phyloP scores from a whole-genome alignment of 2,113 vertebrate species.

The Falcunculus frontatus region DNA sequence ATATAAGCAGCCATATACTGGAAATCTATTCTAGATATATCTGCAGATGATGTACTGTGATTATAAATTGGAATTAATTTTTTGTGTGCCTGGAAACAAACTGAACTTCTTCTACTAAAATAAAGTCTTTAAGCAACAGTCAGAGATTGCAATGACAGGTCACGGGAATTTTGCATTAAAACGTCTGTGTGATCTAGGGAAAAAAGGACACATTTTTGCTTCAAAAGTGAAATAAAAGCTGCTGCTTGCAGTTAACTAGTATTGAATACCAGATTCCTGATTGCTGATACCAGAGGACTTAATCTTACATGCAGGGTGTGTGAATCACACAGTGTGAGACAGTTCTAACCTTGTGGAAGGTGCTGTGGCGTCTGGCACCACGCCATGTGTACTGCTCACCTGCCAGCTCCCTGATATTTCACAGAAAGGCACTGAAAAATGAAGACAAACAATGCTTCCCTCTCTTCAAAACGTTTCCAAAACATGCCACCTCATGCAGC shows the following conservation, averaged over 20 bases:
- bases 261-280: not conserved
- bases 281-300: not conserved
- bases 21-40: not conserved
- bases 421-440: not conserved
- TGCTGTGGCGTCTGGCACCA: not conserved
- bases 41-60: not conserved
- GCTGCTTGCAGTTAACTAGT: not conserved
- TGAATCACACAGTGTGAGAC: not conserved
- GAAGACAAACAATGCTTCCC: not conserved
- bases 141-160: not conserved
- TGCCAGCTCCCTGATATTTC: not conserved
- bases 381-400: not conserved
- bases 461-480: not conserved
- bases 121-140: not conserved
- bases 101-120: not conserved
- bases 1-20: not conserved
- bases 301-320: not conserved
- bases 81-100: not conserved
- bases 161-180: not conserved
- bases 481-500: not conserved
- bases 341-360: not conserved
- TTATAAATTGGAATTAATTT: not conserved
- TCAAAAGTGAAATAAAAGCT: not conserved
- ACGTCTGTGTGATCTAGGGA: rapidly evolving
- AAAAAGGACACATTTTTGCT: not conserved